phyloP scores from a whole-genome alignment of 2,888 invertebrate genomes.

The Cacoxenus indagator region DNA sequence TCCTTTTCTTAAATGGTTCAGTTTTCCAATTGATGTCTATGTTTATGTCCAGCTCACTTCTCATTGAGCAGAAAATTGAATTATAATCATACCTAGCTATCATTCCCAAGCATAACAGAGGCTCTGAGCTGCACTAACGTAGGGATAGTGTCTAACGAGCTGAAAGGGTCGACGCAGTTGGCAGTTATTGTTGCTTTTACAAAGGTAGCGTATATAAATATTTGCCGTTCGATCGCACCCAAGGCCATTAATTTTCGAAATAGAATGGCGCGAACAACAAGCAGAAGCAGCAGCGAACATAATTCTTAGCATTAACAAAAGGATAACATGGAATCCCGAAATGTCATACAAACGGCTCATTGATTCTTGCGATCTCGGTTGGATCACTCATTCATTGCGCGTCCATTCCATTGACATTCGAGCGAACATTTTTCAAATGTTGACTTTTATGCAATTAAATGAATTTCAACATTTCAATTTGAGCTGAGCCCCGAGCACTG shows the following conservation, averaged over 20 bases:
- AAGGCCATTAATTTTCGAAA: conserved; percentile 44
- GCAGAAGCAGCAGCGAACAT: conserved; percentile 38
- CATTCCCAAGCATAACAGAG: too few relatives aligned
- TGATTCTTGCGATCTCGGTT: neutral
- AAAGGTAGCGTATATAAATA: conserved; percentile 63
- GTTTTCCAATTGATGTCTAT: too few relatives aligned
- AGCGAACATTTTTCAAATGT: conserved; percentile 53
- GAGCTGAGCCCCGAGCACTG: neutral
- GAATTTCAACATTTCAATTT: neutral
- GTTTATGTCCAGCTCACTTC: too few relatives aligned
- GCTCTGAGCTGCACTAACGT: too few relatives aligned
- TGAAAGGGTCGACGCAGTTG: neutral
- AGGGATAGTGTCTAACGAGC: neutral
- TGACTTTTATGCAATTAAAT: conserved; percentile 45
- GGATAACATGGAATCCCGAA: conserved; percentile 59
- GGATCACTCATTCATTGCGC: conserved; percentile 43
- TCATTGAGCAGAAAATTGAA: too few relatives aligned
- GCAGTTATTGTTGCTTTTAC: conserved; percentile 17
- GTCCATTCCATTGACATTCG: neutral
- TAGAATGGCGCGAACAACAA: neutral
- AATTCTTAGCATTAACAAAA: conserved; percentile 60
- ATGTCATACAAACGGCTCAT: conserved; percentile 16
- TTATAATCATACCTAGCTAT: too few relatives aligned
- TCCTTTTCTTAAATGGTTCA: too few relatives aligned
- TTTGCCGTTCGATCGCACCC: conserved; percentile 41